Evolutionary conservation across 2,113 vertebrate genomes (phyloP).

Genomic region (Hiodon alosoides): DNA sequence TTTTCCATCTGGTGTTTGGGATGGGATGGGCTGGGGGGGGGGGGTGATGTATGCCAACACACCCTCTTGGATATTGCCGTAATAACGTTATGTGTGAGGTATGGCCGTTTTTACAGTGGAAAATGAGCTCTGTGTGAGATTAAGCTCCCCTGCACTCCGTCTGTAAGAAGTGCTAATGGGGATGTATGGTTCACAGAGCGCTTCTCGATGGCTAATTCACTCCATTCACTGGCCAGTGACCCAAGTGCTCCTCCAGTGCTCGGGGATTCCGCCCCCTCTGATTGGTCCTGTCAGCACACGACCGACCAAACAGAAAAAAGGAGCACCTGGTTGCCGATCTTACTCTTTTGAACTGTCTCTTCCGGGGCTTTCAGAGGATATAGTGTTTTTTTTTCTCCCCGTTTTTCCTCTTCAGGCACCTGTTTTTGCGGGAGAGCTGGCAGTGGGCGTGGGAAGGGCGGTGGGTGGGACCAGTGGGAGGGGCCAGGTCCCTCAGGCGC

Average conservation of each 20-base stretch:
- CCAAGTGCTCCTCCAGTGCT: background rate
- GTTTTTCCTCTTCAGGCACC: background rate
- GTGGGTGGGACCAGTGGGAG: slow-evolving; percentile 24
- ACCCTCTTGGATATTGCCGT: no score
- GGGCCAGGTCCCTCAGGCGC: slow-evolving; percentile 14
- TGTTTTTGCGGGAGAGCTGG: background rate
- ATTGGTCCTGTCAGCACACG: background rate
- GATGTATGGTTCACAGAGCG: background rate
- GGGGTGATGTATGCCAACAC: no score
- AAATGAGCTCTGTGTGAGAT: background rate
- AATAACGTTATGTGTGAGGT: no score
- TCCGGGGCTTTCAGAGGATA: background rate
- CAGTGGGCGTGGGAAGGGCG: background rate
- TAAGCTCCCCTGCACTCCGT: slow-evolving; percentile 14
- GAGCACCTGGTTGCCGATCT: no score
- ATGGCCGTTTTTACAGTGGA: background rate
- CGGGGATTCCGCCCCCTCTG: background rate
- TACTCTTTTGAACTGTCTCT: background rate
- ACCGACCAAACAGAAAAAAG: background rate
- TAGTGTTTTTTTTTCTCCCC: background rate
- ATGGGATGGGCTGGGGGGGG: no score
- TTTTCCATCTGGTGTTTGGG: no score
- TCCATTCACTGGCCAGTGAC: background rate
- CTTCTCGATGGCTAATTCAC: background rate
- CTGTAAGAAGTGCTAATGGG: background rate